A percentile compares a stretch with the other conserved stretches of the same genome.
Evolutionary conservation across 2,113 vertebrate species (phyloP).

Genomic region (Eulemur macaco): DNA sequence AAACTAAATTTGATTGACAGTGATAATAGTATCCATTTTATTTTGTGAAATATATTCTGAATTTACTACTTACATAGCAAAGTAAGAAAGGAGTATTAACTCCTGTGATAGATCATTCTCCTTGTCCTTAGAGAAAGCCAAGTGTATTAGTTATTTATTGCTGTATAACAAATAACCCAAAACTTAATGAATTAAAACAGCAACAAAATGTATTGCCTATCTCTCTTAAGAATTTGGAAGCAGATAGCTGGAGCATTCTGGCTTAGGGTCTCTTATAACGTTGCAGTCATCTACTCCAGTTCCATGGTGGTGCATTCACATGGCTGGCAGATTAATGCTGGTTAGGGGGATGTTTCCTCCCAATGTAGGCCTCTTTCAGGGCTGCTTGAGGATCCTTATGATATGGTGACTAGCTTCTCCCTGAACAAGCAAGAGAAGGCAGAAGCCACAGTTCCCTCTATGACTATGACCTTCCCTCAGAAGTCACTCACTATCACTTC

Average conservation of each 20-base stretch:
- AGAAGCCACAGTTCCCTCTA: neutral
- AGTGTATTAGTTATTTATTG: neutral
- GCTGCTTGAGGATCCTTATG: neutral
- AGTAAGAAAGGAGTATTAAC: neutral
- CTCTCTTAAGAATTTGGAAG: neutral
- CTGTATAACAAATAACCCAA: neutral
- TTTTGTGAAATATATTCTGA: conserved; percentile 30
- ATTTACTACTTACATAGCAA: neutral
- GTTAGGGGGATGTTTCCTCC: neutral
- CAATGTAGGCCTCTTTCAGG: neutral
- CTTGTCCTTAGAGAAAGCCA: neutral
- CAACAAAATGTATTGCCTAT: neutral
- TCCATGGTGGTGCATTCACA: neutral
- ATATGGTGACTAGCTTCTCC: neutral
- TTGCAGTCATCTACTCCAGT: neutral
- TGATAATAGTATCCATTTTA: neutral
- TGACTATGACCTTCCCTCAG: neutral
- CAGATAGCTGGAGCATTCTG: neutral
- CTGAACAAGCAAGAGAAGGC: neutral
- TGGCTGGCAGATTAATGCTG: neutral
- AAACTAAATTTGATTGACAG: neutral
- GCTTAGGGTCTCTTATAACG: neutral
- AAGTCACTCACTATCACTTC: neutral
- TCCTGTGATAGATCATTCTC: neutral
- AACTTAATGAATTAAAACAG: neutral